Percentiles rank a stretch among this genome's conserved stretches.
These are phyloP conservation scores for Steatocranus sp. DNA, from an alignment of 2,797 vertebrate genomes.

Conservation along the genomic window DNA sequence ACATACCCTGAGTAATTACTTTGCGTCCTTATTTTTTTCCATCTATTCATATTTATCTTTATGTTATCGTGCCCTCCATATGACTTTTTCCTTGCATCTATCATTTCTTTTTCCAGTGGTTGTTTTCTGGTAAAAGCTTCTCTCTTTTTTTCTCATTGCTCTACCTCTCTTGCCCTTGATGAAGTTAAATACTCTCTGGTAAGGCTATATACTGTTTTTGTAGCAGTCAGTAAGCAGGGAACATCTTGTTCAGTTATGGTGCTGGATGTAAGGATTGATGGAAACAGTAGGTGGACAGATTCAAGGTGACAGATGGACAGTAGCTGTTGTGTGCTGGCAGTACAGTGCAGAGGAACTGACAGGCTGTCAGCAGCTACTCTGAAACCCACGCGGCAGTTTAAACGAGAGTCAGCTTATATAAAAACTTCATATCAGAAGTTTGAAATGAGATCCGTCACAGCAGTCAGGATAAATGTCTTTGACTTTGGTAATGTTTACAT, in stretches of 20 bases:
- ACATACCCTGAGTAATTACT: slow-evolving; percentile 21
- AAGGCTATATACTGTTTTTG: slow-evolving; percentile 12
- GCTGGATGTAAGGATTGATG: slow-evolving; percentile 23
- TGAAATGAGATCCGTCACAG: background rate
- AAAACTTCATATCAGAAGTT: background rate
- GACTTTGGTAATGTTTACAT: background rate
- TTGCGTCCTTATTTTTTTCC: slow-evolving; percentile 3
- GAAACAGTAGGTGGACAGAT: slow-evolving; percentile 25
- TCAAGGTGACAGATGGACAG: slow-evolving; percentile 28
- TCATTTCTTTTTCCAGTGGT: background rate
- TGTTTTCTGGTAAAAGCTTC: background rate
- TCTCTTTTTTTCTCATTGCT: background rate
- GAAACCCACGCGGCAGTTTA: background rate
- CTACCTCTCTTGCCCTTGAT: background rate
- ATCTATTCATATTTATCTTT: slow-evolving; percentile 22
- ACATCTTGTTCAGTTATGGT: slow-evolving; percentile 38
- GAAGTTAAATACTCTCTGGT: slow-evolving; percentile 12
- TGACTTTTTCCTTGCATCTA: background rate
- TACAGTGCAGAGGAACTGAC: background rate
- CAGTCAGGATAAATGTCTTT: background rate
- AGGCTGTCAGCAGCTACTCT: background rate
- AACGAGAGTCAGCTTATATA: background rate
- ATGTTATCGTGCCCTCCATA: slow-evolving; percentile 10
- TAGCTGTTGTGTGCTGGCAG: slow-evolving; percentile 28
- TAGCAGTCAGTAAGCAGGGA: slow-evolving; percentile 1